These are phyloP conservation scores for Ichneumoninae sp. DNA, from an alignment of 2,888 invertebrate species.

Conservation along the genomic window DNA sequence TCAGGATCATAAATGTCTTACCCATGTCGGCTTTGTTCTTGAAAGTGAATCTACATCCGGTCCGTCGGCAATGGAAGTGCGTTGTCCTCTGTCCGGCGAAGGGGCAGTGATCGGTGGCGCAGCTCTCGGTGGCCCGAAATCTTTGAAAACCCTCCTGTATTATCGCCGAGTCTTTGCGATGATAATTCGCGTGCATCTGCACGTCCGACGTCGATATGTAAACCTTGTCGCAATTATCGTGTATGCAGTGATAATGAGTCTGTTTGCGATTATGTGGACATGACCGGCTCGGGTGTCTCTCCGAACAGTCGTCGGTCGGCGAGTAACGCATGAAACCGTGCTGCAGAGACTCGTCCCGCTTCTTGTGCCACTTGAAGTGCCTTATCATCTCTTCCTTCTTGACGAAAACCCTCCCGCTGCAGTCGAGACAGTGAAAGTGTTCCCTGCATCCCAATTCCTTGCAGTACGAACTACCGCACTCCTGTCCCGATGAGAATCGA, in stretches of 20 bases:
- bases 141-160: constrained; percentile 99
- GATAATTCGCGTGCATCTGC: constrained; percentile 99
- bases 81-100: constrained; percentile 98
- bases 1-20: constrained; percentile 85
- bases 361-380: constrained; percentile 99
- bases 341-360: constrained; percentile 97
- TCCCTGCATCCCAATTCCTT: constrained; percentile 96
- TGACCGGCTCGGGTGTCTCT: constrained; percentile 89
- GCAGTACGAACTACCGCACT: constrained; percentile 94
- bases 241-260: constrained; percentile 98
- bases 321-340: constrained; percentile 98
- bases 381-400: constrained; percentile 99
- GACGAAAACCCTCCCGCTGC: constrained; percentile 94
- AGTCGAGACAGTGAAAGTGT: constrained; percentile 96
- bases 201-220: constrained; percentile 99
- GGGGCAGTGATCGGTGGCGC: constrained; percentile 95
- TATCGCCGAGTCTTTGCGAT: constrained; percentile 98
- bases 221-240: constrained; percentile 96
- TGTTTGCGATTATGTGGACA: constrained; percentile 97
- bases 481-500: constrained; percentile 92
- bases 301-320: constrained; percentile 97
- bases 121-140: constrained; percentile 98
- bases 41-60: constrained; percentile 97
- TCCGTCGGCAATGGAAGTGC: constrained; percentile 97
- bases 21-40: constrained; percentile 99